A percentile compares a stretch with the other conserved stretches of the same genome.
These are phyloP conservation scores for Amblyjoppa fuscipennis DNA, from an alignment of 2,888 invertebrate genomes.

Conservation along the genomic window DNA sequence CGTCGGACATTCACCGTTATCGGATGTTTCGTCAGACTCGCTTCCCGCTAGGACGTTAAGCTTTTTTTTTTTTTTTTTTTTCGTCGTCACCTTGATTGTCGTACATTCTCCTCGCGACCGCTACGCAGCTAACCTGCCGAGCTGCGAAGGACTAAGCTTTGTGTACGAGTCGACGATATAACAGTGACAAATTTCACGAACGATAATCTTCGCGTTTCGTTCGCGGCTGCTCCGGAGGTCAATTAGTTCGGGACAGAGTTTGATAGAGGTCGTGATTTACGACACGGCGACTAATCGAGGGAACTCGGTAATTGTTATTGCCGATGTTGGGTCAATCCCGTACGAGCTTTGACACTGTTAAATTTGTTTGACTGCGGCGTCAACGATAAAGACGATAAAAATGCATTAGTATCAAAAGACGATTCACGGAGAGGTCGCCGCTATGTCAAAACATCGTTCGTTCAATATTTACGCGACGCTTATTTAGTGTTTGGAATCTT, in stretches of 20 bases:
- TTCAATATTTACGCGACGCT: neutral
- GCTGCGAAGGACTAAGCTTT: neutral
- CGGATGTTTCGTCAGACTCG: slow-evolving; percentile 28
- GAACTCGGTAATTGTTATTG: neutral
- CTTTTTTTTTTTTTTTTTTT: neutral
- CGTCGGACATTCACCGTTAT: slow-evolving; percentile 14
- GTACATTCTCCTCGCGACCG: slow-evolving; percentile 15
- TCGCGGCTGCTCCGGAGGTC: neutral
- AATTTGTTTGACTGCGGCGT: neutral
- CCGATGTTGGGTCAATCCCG: neutral
- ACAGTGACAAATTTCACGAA: slow-evolving; percentile 3
- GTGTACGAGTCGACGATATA: neutral
- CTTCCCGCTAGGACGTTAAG: neutral
- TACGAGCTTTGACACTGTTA: neutral
- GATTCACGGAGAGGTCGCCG: neutral
- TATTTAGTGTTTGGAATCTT: neutral
- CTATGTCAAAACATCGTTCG: neutral
- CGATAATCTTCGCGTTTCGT: neutral
- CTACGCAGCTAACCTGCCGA: neutral
- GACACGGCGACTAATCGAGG: neutral
- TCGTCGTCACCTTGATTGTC: neutral
- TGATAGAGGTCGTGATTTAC: neutral
- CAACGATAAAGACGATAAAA: neutral
- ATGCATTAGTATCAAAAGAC: neutral
- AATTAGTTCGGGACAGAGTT: neutral